Evolutionary conservation across 2,888 invertebrate genomes (phyloP), one percentile per base, ranked within the genome.

Genomic region (Agonopterix heracliana): DNA sequence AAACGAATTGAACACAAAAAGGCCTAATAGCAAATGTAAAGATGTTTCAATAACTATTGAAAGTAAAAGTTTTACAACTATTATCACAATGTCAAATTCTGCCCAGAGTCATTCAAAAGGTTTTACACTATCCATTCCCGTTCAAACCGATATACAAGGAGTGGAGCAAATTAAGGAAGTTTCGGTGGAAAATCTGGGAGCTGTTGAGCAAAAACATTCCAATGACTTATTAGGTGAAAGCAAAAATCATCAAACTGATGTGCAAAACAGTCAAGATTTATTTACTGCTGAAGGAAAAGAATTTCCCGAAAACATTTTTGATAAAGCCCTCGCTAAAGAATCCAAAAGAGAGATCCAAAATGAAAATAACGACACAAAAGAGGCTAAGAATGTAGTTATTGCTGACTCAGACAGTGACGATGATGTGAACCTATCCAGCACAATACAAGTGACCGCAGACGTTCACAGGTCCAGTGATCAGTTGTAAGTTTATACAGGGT

Each of bases 351-450:
- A 11, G 0, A 9, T 35, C 3, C 34, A 45, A 38, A 34, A 17
- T 13, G 11, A 45, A 41, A 34, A 17, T 26, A 51, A 51, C 42
- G 7, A 41, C 52, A 36, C 9, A 46, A 14, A 34, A 9, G 34
- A 38, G n/a, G 35, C 35, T 35, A 48, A 46, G 11, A 61, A 57
- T 50, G 54, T 55, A 63, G 17, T 76, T 44, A 53, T 76, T 43
- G 75, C 82, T 58, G 82, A 82, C 52, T 78, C 83, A n/a, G 83
- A 84, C 40, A 74, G 71, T 63, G 82, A 82, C 55, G 59, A 63
- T 42, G 67, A 68, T 35, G 36, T 61, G 14, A 65, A 66, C 36
- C 42, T 54, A 36, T 65, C 66, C 53, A 64, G 61, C 34, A 60
- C 66, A 34, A 50, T 78, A 40, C 59, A 77, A 54, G 78, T 81